Evolutionary conservation across 2,797 vertebrate species (phyloP).

Genomic region (Aeoliscus strigatus): DNA sequence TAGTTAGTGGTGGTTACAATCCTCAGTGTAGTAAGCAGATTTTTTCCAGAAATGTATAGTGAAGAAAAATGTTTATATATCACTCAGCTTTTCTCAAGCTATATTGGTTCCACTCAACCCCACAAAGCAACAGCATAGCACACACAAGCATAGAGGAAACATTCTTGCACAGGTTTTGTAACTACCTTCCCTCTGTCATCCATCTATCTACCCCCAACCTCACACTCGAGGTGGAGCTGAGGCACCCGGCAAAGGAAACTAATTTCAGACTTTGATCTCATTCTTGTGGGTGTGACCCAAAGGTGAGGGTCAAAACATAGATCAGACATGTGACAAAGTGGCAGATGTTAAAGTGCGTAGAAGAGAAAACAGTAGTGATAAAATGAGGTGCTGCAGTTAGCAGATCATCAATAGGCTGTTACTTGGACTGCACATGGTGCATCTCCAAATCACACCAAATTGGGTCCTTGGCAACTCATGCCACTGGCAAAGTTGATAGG

Average conservation of each 20-base stretch:
- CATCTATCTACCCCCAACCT: neutral
- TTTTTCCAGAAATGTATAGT: conserved; percentile 47
- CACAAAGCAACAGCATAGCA: neutral
- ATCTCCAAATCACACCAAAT: too few species aligned
- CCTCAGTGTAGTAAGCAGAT: too few species aligned
- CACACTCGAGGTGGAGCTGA: neutral
- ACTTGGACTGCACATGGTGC: too few species aligned
- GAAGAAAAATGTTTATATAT: neutral
- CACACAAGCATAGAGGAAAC: neutral
- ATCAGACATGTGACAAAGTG: too few species aligned
- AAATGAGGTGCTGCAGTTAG: too few species aligned
- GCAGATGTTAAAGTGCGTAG: too few species aligned
- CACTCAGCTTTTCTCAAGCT: too few species aligned
- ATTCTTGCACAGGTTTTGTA: neutral
- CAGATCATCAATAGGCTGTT: too few species aligned
- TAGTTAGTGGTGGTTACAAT: too few species aligned
- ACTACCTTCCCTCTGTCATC: conserved; percentile 3
- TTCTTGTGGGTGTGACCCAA: neutral
- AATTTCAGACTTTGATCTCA: neutral
- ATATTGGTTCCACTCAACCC: conserved; percentile 9
- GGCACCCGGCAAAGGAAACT: neutral
- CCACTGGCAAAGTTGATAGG: too few species aligned
- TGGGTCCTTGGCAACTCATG: too few species aligned
- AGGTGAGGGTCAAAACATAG: conserved; percentile 1
- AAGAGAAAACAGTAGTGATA: too few species aligned